Percentiles rank a stretch among this genome's conserved stretches.
Evolutionary conservation across 92 coral and sea anemone species (phyloP).

Genomic region (Palythoa caribaeorum): DNA sequence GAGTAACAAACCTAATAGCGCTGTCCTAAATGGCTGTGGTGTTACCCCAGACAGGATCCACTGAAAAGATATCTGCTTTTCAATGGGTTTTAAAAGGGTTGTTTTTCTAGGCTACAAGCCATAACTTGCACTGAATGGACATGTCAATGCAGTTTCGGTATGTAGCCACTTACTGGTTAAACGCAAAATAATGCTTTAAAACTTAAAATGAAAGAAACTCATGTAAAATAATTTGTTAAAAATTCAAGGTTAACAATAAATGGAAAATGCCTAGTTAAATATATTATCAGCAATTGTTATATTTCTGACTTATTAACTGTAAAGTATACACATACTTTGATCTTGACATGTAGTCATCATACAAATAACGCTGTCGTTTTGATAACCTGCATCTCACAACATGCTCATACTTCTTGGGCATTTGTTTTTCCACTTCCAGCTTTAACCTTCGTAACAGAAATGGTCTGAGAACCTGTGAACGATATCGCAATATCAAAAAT

Average conservation of each 20-base stretch:
- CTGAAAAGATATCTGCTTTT: constrained; percentile 32
- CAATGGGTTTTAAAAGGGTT: constrained; percentile 55
- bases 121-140: constrained; percentile 67
- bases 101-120: constrained; percentile 78
- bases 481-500: neutral
- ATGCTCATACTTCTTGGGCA: constrained; percentile 99
- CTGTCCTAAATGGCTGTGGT: constrained; percentile 2
- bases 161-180: constrained; percentile 6
- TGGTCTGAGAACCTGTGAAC: constrained; percentile 87
- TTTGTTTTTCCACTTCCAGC: constrained; percentile 94
- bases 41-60: constrained; percentile 93
- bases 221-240: too few species aligned
- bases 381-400: constrained; percentile 90
- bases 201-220: too few species aligned
- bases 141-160: constrained; percentile 37
- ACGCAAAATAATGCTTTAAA: neutral
- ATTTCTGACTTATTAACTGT: neutral
- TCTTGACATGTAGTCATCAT: constrained; percentile 99
- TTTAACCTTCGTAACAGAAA: constrained; percentile 93
- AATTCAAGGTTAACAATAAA: too few species aligned
- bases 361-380: constrained; percentile 93
- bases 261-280: too few species aligned
- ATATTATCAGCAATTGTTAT: neutral
- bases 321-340: constrained; percentile 74
- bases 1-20: too few species aligned